phyloP scores from a whole-genome alignment of 2,113 vertebrate species.

The Engystomops pustulosus region DNA sequence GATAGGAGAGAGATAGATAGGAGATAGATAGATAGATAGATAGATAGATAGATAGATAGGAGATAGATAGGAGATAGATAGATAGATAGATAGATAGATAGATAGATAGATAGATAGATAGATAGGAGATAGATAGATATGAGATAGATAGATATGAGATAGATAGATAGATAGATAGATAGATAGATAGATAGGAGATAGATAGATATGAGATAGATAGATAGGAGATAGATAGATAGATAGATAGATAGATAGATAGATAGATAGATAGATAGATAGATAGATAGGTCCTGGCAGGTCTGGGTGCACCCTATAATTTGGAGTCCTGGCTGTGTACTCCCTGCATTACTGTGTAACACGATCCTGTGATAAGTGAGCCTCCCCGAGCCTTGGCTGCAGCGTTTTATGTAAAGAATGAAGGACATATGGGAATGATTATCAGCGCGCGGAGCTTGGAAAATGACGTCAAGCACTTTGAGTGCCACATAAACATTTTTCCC shows the following conservation, averaged over 20 bases:
- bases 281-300: background rate
- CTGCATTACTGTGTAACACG: constrained; percentile 6
- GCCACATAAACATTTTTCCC: constrained; percentile 50
- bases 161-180: background rate
- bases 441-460: constrained; percentile 40
- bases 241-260: constrained; percentile 8
- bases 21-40: constrained; percentile 20
- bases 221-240: background rate
- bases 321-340: background rate
- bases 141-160: background rate
- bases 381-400: constrained; percentile 30
- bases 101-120: constrained; percentile 3
- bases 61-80: background rate
- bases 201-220: constrained; percentile 5
- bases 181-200: constrained; percentile 1
- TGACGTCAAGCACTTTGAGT: constrained; percentile 47
- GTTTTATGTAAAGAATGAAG: constrained; percentile 52
- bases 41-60: background rate
- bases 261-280: constrained; percentile 14
- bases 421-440: constrained; percentile 57
- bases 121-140: background rate
- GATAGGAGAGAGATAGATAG: background rate
- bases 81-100: constrained; percentile 15
- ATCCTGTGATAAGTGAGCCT: constrained; percentile 32
- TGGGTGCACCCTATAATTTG: background rate